These are phyloP conservation scores for Andrena fulva DNA, from an alignment of 2,888 invertebrate species.

Conservation along the genomic window DNA sequence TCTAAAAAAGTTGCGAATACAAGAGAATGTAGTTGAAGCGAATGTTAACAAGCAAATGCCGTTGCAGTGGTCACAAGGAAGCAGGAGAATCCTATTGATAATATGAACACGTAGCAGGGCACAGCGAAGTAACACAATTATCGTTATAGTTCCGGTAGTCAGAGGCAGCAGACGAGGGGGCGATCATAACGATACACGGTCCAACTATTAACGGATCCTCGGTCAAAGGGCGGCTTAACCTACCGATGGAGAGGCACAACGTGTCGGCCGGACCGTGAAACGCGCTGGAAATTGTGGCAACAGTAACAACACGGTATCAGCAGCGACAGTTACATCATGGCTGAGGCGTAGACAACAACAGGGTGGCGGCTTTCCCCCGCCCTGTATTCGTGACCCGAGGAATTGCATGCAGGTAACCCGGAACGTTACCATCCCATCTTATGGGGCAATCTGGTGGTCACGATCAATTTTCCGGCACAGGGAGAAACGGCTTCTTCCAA, in stretches of 20 bases:
- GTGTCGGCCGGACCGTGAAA: conserved; percentile 62
- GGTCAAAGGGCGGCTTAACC: conserved; percentile 68
- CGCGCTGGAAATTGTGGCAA: conserved; percentile 63
- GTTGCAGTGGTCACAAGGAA: background rate
- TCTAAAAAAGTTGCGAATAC: background rate
- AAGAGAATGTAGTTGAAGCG: background rate
- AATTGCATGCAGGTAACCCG: conserved; percentile 47
- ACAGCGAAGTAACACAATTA: conserved; percentile 31
- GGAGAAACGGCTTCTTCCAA: conserved; percentile 48
- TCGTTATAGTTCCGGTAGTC: conserved; percentile 36
- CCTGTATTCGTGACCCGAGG: conserved; percentile 21
- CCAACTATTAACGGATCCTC: conserved; percentile 67
- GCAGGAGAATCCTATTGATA: background rate
- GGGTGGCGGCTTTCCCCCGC: conserved; percentile 3
- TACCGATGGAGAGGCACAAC: conserved; percentile 50
- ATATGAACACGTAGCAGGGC: background rate
- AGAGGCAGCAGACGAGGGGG: background rate
- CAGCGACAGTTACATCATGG: conserved; percentile 48
- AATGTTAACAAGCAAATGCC: too few species aligned
- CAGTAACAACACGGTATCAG: conserved; percentile 43
- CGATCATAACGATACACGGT: conserved; percentile 53
- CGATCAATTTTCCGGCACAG: conserved; percentile 62
- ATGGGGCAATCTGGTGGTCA: conserved; percentile 58
- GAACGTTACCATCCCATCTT: conserved; percentile 65
- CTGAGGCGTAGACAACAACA: conserved; percentile 33